Conservation (phyloP, 1,140 invertebrate species). For the Tyrophagus putrescentiae region DNA sequence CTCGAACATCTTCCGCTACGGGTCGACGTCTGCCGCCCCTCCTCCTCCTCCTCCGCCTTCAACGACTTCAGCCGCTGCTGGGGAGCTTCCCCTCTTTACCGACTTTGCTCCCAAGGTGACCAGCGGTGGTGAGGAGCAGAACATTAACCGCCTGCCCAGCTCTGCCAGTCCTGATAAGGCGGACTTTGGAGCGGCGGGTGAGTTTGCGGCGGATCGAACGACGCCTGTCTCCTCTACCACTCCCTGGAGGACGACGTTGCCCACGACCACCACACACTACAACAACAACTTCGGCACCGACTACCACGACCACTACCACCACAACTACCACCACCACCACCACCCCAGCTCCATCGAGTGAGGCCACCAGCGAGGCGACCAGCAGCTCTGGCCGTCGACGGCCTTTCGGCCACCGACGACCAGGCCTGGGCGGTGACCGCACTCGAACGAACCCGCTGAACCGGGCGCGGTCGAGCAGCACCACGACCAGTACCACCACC, state of each 20-base stretch:
- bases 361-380: constrained; percentile 8
- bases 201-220: not conserved
- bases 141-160: constrained; percentile 1
- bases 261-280: not conserved
- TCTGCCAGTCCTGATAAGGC: not conserved
- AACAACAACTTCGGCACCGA: not conserved
- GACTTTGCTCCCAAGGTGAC: not conserved
- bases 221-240: too few species aligned
- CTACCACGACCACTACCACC: constrained; percentile 12
- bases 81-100: not conserved
- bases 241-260: too few species aligned
- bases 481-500: constrained; percentile 15
- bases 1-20: constrained; percentile 22
- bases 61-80: not conserved
- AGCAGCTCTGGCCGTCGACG: not conserved
- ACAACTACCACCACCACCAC: constrained; percentile 19
- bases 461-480: not conserved
- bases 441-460: constrained; percentile 2
- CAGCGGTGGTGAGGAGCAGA: not conserved
- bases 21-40: not conserved
- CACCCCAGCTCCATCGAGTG: constrained; percentile 4
- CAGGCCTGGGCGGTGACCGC: not conserved
- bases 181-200: not conserved
- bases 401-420: constrained; percentile 19
- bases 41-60: not conserved